These are phyloP conservation scores for Asobara japonica DNA, from an alignment of 1,140 invertebrate genomes.

Conservation along the genomic window DNA sequence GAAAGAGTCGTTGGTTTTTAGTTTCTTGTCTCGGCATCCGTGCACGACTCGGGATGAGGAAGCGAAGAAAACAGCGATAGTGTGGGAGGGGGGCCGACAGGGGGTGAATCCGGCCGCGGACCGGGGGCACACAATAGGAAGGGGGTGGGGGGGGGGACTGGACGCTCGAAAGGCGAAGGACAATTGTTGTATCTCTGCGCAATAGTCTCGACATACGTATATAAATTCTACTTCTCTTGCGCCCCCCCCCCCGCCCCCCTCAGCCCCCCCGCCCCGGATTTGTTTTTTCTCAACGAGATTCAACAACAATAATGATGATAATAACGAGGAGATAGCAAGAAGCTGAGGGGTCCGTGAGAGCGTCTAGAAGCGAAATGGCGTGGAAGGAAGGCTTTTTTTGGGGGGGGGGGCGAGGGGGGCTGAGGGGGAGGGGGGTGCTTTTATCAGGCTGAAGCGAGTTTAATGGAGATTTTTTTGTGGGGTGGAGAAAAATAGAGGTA, in stretches of 20 bases:
- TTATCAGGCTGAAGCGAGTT: no score
- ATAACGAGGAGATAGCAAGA: slow-evolving; percentile 19
- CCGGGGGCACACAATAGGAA: slow-evolving; percentile 15
- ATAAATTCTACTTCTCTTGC: background rate
- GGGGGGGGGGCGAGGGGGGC: no score
- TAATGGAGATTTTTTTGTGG: no score
- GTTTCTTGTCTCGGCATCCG: slow-evolving; percentile 14
- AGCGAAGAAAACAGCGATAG: slow-evolving; percentile 4
- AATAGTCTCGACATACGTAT: slow-evolving; percentile 13
- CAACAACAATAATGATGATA: slow-evolving; percentile 19
- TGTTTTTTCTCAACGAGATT: background rate
- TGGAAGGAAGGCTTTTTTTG: slow-evolving; percentile 7
- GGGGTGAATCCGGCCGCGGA: slow-evolving; percentile 12
- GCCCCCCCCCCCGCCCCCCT: background rate
- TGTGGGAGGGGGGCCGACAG: background rate
- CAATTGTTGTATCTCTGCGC: slow-evolving; percentile 16
- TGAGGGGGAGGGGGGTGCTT: no score
- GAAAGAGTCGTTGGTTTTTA: slow-evolving; percentile 13
- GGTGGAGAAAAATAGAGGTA: no score
- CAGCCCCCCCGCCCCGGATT: background rate
- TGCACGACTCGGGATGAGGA: slow-evolving; percentile 14
- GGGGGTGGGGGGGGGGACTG: slow-evolving; percentile 1
- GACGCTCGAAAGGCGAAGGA: slow-evolving; percentile 18
- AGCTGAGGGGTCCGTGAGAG: slow-evolving; percentile 3
- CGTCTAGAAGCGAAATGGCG: slow-evolving; percentile 18